These are phyloP conservation scores for Clytia hemisphaerica DNA, from an alignment of 30 jellyfish, hydroid and myxozoan genomes.

Conservation along the genomic window DNA sequence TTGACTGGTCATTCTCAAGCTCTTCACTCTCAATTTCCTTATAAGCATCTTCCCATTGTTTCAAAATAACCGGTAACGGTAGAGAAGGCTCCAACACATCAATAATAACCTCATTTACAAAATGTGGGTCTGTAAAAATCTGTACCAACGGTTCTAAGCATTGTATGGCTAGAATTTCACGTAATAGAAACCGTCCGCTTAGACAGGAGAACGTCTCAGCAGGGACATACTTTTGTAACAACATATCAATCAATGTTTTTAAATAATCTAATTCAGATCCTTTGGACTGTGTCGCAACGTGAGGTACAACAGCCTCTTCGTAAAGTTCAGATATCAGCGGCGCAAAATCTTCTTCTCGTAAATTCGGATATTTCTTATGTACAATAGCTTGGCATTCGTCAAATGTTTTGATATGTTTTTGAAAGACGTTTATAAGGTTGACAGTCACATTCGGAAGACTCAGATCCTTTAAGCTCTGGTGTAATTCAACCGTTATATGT, in stretches of 20 bases:
- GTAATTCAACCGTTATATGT: slow-evolving; percentile 41
- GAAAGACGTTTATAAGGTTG: slow-evolving; percentile 46
- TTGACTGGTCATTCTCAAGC: not conserved
- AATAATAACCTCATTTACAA: slow-evolving; percentile 64
- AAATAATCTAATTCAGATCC: slow-evolving; percentile 71
- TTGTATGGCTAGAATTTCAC: slow-evolving; percentile 85
- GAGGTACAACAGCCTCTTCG: slow-evolving; percentile 54
- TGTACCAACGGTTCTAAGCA: slow-evolving; percentile 53
- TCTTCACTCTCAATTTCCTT: slow-evolving; percentile 31
- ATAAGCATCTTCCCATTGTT: slow-evolving; percentile 62
- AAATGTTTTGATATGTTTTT: slow-evolving; percentile 59
- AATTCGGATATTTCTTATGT: slow-evolving; percentile 78
- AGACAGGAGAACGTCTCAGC: slow-evolving; percentile 64
- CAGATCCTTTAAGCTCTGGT: slow-evolving; percentile 34
- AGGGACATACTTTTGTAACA: slow-evolving; percentile 58
- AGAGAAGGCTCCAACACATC: slow-evolving; percentile 81
- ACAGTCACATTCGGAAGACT: slow-evolving; percentile 61
- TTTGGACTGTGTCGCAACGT: slow-evolving; percentile 70
- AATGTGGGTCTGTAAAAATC: slow-evolving; percentile 58
- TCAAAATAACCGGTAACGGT: slow-evolving; percentile 43
- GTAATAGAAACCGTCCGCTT: slow-evolving; percentile 86
- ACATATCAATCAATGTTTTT: slow-evolving; percentile 56
- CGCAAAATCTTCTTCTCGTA: slow-evolving; percentile 58
- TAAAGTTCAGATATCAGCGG: slow-evolving; percentile 68
- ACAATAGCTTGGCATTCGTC: slow-evolving; percentile 74